Evolutionary conservation across 1,140 invertebrate species (phyloP).

Genomic region (Physella acuta): DNA sequence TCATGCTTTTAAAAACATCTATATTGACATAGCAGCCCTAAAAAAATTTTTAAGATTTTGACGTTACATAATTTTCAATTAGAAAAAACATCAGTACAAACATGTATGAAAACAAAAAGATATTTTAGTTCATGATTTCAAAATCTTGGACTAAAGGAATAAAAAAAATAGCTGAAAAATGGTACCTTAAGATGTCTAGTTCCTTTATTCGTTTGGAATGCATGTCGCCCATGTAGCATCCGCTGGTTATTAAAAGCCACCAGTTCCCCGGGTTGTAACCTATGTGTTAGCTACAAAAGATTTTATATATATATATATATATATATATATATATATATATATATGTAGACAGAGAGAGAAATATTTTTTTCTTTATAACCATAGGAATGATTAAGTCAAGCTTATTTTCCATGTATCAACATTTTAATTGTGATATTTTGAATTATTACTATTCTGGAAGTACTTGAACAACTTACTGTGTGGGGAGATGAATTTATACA

Average conservation of each 20-base stretch:
- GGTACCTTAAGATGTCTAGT: slow-evolving; percentile 48
- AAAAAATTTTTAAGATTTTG: slow-evolving; percentile 21
- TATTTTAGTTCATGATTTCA: too few relatives aligned
- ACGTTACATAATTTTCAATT: too few relatives aligned
- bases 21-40: slow-evolving; percentile 56
- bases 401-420: background rate
- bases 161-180: too few relatives aligned
- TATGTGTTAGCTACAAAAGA: slow-evolving; percentile 36
- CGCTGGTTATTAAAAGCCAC: slow-evolving; percentile 53
- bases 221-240: slow-evolving; percentile 49
- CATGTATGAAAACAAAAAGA: too few relatives aligned
- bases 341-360: too few relatives aligned
- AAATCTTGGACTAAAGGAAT: too few relatives aligned
- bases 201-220: slow-evolving; percentile 47
- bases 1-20: slow-evolving; percentile 52
- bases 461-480: slow-evolving; percentile 31
- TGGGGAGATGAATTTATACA: slow-evolving; percentile 37
- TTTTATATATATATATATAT: slow-evolving; percentile 8
- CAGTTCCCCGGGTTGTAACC: slow-evolving; percentile 47
- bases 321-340: slow-evolving; percentile 19
- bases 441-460: background rate
- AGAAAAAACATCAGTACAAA: too few relatives aligned
- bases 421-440: background rate
- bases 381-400: background rate
- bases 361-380: too few relatives aligned